Evolutionary conservation across 2,113 vertebrate genomes (phyloP).

Genomic region (Poecilia latipinna): DNA sequence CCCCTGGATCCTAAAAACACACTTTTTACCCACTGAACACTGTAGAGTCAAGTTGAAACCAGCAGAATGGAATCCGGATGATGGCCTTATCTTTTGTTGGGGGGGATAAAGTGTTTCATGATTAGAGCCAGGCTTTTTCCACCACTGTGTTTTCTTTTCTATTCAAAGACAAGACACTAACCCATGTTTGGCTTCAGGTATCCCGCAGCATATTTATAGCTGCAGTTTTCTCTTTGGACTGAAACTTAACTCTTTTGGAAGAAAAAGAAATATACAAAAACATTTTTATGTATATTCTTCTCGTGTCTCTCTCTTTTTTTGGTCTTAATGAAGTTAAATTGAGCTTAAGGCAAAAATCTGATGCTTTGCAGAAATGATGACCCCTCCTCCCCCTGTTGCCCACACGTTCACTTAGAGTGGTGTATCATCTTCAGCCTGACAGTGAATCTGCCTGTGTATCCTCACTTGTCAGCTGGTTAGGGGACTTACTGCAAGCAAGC

Average conservation of each 20-base stretch:
- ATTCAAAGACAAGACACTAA: slow-evolving; percentile 32
- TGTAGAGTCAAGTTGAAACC: slow-evolving; percentile 33
- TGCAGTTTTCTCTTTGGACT: slow-evolving; percentile 26
- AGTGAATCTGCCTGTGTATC: slow-evolving; percentile 57
- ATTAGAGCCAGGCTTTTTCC: slow-evolving; percentile 45
- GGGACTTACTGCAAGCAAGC: slow-evolving; percentile 56
- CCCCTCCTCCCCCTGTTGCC: not conserved
- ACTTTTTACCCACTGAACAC: slow-evolving; percentile 1
- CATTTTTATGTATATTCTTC: too few relatives aligned
- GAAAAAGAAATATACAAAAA: slow-evolving; percentile 24
- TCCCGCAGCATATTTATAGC: slow-evolving; percentile 36
- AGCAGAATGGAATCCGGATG: slow-evolving; percentile 17
- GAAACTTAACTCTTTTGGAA: slow-evolving; percentile 34
- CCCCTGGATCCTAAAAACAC: slow-evolving; percentile 3
- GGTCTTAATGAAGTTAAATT: slow-evolving; percentile 3
- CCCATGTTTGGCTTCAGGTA: slow-evolving; percentile 33
- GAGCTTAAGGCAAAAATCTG: slow-evolving; percentile 7
- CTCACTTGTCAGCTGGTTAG: slow-evolving; percentile 52
- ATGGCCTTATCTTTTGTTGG: slow-evolving; percentile 39
- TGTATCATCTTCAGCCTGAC: slow-evolving; percentile 34
- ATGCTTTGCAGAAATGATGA: slow-evolving; percentile 23
- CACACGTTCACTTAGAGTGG: not conserved
- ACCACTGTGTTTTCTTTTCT: slow-evolving; percentile 39
- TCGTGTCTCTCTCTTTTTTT: slow-evolving; percentile 25
- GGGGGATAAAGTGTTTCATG: slow-evolving; percentile 26